Base-by-base conservation (phyloP, 2,888 invertebrate species). In the Ephialtes manifestator region DNA sequence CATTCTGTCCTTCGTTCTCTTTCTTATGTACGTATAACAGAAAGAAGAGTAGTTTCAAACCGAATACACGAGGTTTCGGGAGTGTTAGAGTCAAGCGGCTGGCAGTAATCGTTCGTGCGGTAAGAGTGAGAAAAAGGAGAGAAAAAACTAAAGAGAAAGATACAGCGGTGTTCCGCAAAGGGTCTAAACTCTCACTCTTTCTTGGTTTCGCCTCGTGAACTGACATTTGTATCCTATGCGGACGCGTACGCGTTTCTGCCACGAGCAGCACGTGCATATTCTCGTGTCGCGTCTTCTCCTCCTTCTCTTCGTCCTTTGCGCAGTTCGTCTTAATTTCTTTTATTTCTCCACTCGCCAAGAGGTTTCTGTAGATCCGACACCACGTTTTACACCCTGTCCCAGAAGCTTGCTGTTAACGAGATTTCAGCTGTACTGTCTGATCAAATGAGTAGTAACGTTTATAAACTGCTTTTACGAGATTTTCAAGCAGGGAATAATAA, bases 151-250 rank as follows among this genome's bases (percentile, higher is more conserved):
- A 31, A 1, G 18, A 63, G 48, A 58, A 48, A 58, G 67, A 51
- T 13, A 43, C 31, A 71, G 65, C 85, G 83, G 84, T 80, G 83
- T 83, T 80, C 67, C 76, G 70, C 84, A 84, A 84, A 85, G 85
- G 85, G 46, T 77, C 76, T 39, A 60, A 60, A 80, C 46, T 76
- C 71, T 84, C 65, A 68, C 78, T 78, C 78, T 83, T 79, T 74
- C 70, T 55, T 35, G 74, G 51, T 70, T 78, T 79, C 58, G 67
- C 83, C 53, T 53, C 58, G 78, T 48, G 70, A 76, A 76, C 83
- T 84, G 80, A 80, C 80, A 71, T 84, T 84, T 80, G 83, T 76
- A 82, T 87, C 84, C 84, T 72, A 84, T 84, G 77, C 46, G 48
- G 31, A 78, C 55, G 77, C 48, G 53, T 74, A 75, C 68, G 65